Conservation (phyloP, 2,888 invertebrate species). For the Drosophila peninsularis region DNA sequence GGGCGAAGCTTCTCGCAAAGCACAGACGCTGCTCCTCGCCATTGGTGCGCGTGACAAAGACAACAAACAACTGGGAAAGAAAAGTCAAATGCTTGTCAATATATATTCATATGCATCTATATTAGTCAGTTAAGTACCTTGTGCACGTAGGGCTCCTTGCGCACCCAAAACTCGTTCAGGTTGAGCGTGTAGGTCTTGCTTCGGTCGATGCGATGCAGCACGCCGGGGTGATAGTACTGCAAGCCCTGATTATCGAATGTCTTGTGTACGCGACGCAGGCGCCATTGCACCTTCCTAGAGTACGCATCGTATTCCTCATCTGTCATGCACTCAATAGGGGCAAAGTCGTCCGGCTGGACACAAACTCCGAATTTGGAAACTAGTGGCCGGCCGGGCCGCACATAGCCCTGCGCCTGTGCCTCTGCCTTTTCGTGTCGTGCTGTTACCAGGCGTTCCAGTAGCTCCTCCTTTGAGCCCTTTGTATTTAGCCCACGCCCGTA, state of each 20-base stretch:
- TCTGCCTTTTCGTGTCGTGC: constrained; percentile 44
- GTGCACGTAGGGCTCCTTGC: constrained; percentile 40
- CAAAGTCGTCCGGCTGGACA: constrained; percentile 50
- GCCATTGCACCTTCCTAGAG: constrained; percentile 33
- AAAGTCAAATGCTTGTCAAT: background rate
- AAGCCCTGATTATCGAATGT: constrained; percentile 10
- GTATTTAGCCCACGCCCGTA: constrained; percentile 33
- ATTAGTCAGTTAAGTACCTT: constrained; percentile 25
- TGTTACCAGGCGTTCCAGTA: constrained; percentile 26
- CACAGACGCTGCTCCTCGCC: constrained; percentile 49
- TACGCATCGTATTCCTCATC: constrained; percentile 38
- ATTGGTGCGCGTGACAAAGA: constrained; percentile 40
- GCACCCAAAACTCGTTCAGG: constrained; percentile 48
- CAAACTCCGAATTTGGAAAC: constrained; percentile 32
- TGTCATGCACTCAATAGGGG: constrained; percentile 32
- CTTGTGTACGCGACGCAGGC: constrained; percentile 33
- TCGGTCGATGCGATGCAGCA: constrained; percentile 46
- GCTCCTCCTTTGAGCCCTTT: constrained; percentile 29
- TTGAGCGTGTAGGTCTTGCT: constrained; percentile 37
- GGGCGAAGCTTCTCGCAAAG: constrained; percentile 41
- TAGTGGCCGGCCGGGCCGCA: constrained; percentile 39
- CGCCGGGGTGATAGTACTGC: constrained; percentile 49
- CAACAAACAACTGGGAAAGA: background rate
- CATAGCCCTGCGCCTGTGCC: constrained; percentile 46
- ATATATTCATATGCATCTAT: background rate